Base-by-base conservation (phyloP, 2,113 vertebrate species). In the Rhinoptilus africanus region DNA sequence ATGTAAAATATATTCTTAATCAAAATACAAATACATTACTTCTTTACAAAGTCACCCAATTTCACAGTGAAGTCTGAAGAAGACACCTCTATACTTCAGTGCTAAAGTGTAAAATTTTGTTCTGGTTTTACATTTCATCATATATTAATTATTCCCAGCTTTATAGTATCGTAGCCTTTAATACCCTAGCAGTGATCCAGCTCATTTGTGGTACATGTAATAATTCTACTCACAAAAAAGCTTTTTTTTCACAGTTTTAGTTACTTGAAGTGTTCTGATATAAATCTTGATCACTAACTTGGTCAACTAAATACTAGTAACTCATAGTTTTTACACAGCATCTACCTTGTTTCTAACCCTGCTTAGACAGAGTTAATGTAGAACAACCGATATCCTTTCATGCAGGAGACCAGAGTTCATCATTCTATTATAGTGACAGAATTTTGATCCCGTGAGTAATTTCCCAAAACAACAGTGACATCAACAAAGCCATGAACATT, bases 401-500 rank as follows among this genome's bases (percentile, higher is more conserved):
- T 19, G 35, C 24, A 8, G 39, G 56, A 76, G 94, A 97, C 91
- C 77, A 96, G 53, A 92, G 83, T 86, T 95, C 92, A 87, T 85
- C 91, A 64, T 64, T 79, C 92, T 82, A 34, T 56, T 39, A 75
- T 0, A 79, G 34, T 85, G 20, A 84, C 10, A 80, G 76, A 96
- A 89, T 96, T 96, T 90, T 78, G 86, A 96, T 88, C 82, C 92
- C 39, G 8, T 89, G 97, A 97, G 87, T 97, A 98, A 97, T 80
- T 96, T 95, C 96, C 97, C 85, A 95, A 88, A 94, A 94, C 89
- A 96, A 79, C 86, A 82, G 26, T 50, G 76, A 95, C 89, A 95
- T 69, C 96, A 97, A 95, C 97, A 96, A 71, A 78, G 30, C 37
- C 92, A 98, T 97, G 88, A 94, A 89, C 96, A 92, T 96, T 98